Evolutionary conservation across 2,797 vertebrate genomes (phyloP).

Genomic region (Rhyacichthys aspro): DNA sequence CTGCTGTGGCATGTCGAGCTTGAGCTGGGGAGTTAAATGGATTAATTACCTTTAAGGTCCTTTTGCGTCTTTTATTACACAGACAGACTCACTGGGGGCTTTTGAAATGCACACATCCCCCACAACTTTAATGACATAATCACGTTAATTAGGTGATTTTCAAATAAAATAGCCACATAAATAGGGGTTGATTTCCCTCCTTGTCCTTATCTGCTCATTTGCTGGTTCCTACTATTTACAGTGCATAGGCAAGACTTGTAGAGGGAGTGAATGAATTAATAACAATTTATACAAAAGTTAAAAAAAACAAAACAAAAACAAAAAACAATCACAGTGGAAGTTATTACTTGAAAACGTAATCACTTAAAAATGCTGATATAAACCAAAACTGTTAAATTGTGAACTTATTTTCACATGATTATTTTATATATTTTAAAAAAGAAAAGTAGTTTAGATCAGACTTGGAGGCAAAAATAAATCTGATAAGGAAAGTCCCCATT

Average conservation of each 20-base stretch:
- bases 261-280: not conserved
- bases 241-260: not conserved
- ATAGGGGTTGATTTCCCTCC: slow-evolving; percentile 85
- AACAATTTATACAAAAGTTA: no score
- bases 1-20: slow-evolving; percentile 79
- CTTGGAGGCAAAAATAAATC: slow-evolving; percentile 9
- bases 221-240: slow-evolving; percentile 46
- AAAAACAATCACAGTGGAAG: no score
- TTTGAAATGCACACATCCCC: slow-evolving; percentile 81
- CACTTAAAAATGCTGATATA: no score
- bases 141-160: slow-evolving; percentile 91
- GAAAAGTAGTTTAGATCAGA: slow-evolving; percentile 30
- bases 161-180: slow-evolving; percentile 84
- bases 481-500: slow-evolving; percentile 45
- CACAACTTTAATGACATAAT: slow-evolving; percentile 92
- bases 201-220: slow-evolving; percentile 76
- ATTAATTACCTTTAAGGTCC: slow-evolving; percentile 91
- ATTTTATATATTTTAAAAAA: slow-evolving; percentile 37
- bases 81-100: slow-evolving; percentile 81
- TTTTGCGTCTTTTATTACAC: slow-evolving; percentile 90
- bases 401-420: no score
- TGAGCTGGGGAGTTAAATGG: slow-evolving; percentile 87
- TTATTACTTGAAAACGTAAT: no score
- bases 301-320: no score
- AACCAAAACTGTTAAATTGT: no score